A percentile compares a stretch with the other conserved stretches of the same genome.
These are phyloP conservation scores for Hydrolagus affinis DNA, from an alignment of 2,113 vertebrate genomes.

Conservation along the genomic window DNA sequence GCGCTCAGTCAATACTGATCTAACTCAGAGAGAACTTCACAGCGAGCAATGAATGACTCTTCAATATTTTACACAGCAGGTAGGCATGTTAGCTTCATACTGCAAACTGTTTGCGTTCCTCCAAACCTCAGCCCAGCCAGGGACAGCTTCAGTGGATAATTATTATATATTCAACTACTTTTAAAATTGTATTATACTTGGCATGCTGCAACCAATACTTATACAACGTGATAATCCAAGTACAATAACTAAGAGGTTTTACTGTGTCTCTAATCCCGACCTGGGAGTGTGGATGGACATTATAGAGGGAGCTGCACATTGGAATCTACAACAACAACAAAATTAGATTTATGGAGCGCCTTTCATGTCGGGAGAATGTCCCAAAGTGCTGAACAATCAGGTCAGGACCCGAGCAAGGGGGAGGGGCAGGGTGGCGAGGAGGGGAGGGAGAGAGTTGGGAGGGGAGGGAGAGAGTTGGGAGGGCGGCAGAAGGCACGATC, in stretches of 20 bases:
- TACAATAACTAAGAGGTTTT: background rate
- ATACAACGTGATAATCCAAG: background rate
- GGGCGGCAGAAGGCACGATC: too few species aligned
- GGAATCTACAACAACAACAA: too few species aligned
- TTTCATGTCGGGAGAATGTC: too few species aligned
- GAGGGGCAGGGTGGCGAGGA: too few species aligned
- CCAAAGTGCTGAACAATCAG: too few species aligned
- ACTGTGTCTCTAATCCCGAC: background rate
- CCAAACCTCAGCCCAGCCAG: too few species aligned
- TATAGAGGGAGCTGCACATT: background rate
- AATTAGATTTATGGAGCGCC: too few species aligned
- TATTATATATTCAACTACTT: background rate
- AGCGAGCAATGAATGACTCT: background rate
- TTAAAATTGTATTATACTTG: background rate
- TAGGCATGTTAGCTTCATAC: background rate
- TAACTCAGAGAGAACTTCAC: background rate
- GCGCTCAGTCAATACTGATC: background rate
- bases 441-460: too few species aligned
- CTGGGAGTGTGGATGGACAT: background rate
- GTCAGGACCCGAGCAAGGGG: too few species aligned
- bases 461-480: too few species aligned
- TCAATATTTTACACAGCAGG: background rate
- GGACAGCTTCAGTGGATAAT: background rate
- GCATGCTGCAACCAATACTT: background rate
- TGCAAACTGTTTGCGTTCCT: conserved; percentile 1